A percentile compares a stretch with the other conserved stretches of the same genome.
Evolutionary conservation across 2,888 invertebrate genomes (phyloP).

Genomic region (Ophion ellenae): DNA sequence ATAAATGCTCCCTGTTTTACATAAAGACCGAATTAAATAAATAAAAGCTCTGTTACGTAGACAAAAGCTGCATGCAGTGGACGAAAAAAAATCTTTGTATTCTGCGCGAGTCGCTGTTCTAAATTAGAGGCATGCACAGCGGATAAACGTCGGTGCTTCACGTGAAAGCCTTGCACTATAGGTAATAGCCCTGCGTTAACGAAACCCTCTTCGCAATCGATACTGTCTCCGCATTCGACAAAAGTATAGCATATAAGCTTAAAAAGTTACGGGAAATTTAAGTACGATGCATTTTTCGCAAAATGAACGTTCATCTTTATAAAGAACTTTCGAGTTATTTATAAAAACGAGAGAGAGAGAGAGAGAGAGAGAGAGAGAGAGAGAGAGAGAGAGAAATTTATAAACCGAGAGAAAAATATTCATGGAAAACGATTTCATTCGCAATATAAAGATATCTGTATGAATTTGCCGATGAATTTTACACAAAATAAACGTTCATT

Average conservation of each 20-base stretch:
- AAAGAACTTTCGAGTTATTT: no score
- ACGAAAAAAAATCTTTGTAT: neutral
- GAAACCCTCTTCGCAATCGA: slow-evolving; percentile 11
- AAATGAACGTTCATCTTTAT: no score
- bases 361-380: no score
- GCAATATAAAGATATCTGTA: no score
- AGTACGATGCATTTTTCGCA: no score
- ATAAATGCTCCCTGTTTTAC: neutral
- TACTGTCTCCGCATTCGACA: neutral
- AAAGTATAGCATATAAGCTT: neutral
- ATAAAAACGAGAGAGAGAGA: no score
- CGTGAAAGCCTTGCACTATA: neutral
- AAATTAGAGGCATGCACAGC: neutral
- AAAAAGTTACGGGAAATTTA: neutral
- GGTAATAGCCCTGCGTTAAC: neutral
- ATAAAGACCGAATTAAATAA: neutral
- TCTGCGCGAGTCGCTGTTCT: neutral
- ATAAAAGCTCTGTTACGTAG: neutral
- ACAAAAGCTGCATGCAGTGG: neutral
- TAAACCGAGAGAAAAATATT: no score
- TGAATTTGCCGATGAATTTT: no score
- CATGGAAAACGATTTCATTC: no score
- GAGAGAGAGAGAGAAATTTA: no score
- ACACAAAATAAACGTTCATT: no score
- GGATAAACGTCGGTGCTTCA: neutral